Evolutionary conservation across 2,888 invertebrate species (phyloP).

Genomic region (Labia minor): DNA sequence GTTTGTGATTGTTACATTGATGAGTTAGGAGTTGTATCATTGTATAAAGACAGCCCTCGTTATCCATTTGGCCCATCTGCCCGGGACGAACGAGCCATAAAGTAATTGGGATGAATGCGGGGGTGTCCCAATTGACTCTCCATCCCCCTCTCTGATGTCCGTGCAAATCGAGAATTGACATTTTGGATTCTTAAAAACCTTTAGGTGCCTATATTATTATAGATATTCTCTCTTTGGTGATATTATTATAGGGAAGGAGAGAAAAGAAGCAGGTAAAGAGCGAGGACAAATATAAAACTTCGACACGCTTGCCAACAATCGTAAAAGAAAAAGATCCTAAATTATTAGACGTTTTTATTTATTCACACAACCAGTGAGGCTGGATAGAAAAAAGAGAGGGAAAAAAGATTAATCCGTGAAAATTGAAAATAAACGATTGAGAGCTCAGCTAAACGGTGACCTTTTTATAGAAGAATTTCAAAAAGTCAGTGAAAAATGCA

Average conservation of each 20-base stretch:
- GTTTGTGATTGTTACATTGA: too few relatives aligned
- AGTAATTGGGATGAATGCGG: too few relatives aligned
- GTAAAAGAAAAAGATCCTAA: conserved; percentile 9
- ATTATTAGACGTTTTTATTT: conserved; percentile 13
- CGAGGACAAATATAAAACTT: background rate
- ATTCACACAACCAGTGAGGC: background rate
- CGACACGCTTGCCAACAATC: background rate
- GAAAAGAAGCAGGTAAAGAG: background rate
- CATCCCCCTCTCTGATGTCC: background rate
- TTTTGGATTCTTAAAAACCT: background rate
- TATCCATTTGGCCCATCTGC: too few relatives aligned
- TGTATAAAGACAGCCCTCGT: too few relatives aligned
- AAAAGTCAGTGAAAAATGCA: too few relatives aligned
- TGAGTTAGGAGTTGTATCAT: too few relatives aligned
- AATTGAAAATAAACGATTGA: background rate
- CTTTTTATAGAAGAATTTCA: too few relatives aligned
- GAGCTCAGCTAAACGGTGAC: too few relatives aligned
- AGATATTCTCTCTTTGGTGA: too few relatives aligned
- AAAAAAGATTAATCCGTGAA: conserved; percentile 2
- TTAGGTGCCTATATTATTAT: background rate
- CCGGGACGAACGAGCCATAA: too few relatives aligned
- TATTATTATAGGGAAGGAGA: background rate
- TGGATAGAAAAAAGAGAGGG: background rate
- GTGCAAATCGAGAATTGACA: background rate
- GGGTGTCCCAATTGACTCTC: too few relatives aligned